phyloP scores from a whole-genome alignment of 1,140 invertebrate genomes.

The Eriosoma lanigerum region DNA sequence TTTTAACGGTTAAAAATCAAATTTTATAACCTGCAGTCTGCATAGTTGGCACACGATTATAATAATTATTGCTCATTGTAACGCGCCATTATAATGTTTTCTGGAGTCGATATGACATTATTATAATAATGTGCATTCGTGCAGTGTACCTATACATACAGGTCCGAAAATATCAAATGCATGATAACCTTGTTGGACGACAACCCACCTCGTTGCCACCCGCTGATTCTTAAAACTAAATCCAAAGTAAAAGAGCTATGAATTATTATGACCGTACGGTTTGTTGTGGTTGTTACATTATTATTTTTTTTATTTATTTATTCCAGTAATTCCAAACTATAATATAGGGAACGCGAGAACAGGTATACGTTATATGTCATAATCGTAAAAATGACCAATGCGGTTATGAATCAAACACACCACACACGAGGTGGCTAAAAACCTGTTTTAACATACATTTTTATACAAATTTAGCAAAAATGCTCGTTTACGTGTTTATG shows the following conservation, averaged over 20 bases:
- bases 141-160: background rate
- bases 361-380: background rate
- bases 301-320: conserved; percentile 1
- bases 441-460: conserved; percentile 33
- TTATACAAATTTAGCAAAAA: conserved; percentile 19
- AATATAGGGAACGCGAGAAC: conserved; percentile 26
- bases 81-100: too few species aligned
- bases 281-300: conserved; percentile 15
- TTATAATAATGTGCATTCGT: conserved; percentile 5
- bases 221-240: conserved; percentile 9
- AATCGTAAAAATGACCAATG: conserved; percentile 26
- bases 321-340: background rate
- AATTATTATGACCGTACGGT: conserved; percentile 35
- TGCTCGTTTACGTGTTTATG: conserved; percentile 11
- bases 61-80: too few species aligned
- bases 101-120: background rate
- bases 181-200: background rate
- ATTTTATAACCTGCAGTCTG: too few species aligned
- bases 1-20: too few species aligned
- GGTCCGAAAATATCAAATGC: background rate
- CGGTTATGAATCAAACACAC: conserved; percentile 38
- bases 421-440: conserved; percentile 37
- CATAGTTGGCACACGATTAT: too few species aligned
- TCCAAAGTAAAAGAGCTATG: background rate
- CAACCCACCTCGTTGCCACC: conserved; percentile 35